Evolutionary conservation across 2,797 vertebrate species (phyloP).

Genomic region (Erithacus rubecula): DNA sequence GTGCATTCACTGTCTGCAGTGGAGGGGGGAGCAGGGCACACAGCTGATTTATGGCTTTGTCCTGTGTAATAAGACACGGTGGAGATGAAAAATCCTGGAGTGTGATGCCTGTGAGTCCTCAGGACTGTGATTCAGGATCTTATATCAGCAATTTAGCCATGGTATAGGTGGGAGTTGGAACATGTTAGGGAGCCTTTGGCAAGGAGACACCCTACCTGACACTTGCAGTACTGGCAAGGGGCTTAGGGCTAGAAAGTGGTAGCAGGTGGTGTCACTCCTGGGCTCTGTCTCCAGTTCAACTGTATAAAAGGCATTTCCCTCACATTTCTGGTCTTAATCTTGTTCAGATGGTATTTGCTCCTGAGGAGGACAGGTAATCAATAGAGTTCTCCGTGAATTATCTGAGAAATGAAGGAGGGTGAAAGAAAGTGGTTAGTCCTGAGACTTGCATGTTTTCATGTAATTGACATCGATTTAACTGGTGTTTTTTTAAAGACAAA

Average conservation of each 20-base stretch:
- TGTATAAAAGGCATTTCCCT: background rate
- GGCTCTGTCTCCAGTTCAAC: accelerated
- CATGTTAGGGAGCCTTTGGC: background rate
- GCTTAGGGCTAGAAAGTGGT: background rate
- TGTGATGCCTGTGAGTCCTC: background rate
- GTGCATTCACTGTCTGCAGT: background rate
- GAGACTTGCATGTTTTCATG: constrained; percentile 1
- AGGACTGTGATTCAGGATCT: background rate
- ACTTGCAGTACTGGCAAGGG: background rate
- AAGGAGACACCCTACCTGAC: background rate
- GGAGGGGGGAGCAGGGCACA: background rate
- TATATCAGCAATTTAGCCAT: background rate
- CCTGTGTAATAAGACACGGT: background rate
- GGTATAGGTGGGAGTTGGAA: background rate
- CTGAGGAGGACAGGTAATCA: background rate
- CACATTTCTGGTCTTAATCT: background rate
- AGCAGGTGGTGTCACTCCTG: accelerated
- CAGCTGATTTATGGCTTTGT: background rate
- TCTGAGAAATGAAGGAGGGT: background rate
- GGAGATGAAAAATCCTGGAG: background rate
- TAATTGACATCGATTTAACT: constrained; percentile 9
- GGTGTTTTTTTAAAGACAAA: background rate
- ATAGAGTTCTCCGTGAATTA: background rate
- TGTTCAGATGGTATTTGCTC: background rate
- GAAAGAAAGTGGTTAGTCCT: background rate